phyloP scores from a whole-genome alignment of 2,797 vertebrate genomes.

The Amblyopsis hoosieri region DNA sequence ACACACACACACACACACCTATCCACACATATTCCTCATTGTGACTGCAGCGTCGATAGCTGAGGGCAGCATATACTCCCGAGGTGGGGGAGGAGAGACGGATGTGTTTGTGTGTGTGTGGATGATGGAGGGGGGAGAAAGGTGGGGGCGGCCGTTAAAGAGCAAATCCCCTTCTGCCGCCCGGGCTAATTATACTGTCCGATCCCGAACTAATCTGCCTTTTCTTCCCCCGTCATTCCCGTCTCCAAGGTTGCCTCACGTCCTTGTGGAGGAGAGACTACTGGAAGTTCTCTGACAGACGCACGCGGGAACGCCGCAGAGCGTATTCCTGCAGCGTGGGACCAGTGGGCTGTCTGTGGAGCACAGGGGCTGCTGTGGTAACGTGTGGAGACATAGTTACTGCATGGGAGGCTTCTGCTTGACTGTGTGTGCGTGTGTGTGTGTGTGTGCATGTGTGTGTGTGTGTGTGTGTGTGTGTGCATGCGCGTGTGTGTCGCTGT shows the following conservation, averaged over 20 bases:
- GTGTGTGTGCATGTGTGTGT: not conserved
- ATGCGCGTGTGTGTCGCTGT: not conserved
- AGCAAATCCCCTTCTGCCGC: conserved; percentile 80
- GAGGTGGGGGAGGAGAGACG: conserved; percentile 27
- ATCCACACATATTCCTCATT: conserved; percentile 16
- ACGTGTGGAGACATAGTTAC: not conserved
- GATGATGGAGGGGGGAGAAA: conserved; percentile 4
- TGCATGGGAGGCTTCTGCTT: not conserved
- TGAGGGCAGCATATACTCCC: conserved; percentile 34
- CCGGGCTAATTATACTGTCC: conserved; percentile 73
- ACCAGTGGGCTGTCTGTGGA: not conserved
- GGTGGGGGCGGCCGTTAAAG: conserved; percentile 59
- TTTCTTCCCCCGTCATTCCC: conserved; percentile 39
- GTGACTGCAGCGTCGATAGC: conserved; percentile 38
- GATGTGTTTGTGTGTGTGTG: too few species aligned
- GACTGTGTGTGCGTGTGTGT: conserved; percentile 1
- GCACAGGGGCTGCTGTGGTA: not conserved
- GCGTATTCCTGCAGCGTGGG: not conserved
- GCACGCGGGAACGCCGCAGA: not conserved
- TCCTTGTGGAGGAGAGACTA: not conserved
- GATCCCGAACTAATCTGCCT: conserved; percentile 66
- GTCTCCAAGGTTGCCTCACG: conserved; percentile 14
- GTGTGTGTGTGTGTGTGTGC: not conserved
- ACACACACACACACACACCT: conserved; percentile 20
- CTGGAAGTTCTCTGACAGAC: not conserved